Conservation (phyloP, 1,140 invertebrate genomes). For the Plutomurus gul region DNA sequence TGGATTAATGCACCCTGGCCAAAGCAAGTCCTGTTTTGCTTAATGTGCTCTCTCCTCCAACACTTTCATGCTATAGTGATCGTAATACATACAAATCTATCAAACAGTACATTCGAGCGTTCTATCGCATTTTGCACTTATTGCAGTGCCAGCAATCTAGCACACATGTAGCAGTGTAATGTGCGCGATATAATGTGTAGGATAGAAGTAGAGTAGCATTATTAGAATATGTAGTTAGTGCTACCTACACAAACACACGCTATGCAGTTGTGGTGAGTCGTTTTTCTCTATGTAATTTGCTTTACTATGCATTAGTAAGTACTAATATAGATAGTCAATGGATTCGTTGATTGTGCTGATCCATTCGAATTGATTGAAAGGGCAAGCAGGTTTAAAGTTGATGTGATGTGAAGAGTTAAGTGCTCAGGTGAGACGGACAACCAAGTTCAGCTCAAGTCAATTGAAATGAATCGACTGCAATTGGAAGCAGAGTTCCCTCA, state of each 20-base stretch:
- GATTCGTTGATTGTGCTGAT: slow-evolving; percentile 1
- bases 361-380: slow-evolving; percentile 1
- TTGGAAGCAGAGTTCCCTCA: too few relatives aligned
- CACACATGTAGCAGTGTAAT: too few relatives aligned
- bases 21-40: slow-evolving; percentile 9
- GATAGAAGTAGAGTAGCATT: too few relatives aligned
- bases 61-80: neutral
- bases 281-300: too few relatives aligned
- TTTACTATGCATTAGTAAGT: too few relatives aligned
- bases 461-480: neutral
- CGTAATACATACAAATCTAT: neutral
- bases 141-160: too few relatives aligned
- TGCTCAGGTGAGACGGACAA: slow-evolving; percentile 18
- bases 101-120: too few relatives aligned
- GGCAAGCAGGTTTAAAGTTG: slow-evolving; percentile 26
- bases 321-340: neutral
- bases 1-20: slow-evolving; percentile 43
- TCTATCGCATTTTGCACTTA: too few relatives aligned
- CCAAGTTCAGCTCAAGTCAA: slow-evolving; percentile 1
- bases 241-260: too few relatives aligned
- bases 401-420: slow-evolving; percentile 29
- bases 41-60: slow-evolving; percentile 1
- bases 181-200: too few relatives aligned
- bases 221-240: too few relatives aligned
- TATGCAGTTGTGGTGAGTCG: too few relatives aligned